Evolutionary conservation across 2,113 vertebrate species (phyloP).

Genomic region (Thymallus thymallus): DNA sequence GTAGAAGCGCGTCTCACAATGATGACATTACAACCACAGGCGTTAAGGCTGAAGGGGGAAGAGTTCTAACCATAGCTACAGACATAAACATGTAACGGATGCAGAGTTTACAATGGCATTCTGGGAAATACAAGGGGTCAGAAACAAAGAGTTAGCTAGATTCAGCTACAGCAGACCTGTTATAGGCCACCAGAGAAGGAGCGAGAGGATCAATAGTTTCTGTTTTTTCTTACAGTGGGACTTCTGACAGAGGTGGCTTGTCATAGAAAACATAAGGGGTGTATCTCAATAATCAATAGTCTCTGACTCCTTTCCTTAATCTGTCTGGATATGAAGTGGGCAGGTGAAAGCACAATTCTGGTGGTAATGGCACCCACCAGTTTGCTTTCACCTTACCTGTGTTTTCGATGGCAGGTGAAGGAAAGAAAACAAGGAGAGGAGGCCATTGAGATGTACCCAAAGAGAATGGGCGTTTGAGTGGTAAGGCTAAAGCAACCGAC

Average conservation of each 20-base stretch:
- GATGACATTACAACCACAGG: constrained; percentile 71
- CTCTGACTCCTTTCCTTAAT: too few relatives aligned
- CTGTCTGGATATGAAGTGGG: too few relatives aligned
- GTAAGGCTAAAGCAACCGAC: too few relatives aligned
- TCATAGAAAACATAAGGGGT: not conserved
- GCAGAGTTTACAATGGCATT: constrained; percentile 35
- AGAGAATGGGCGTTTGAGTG: too few relatives aligned
- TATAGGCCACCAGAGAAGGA: not conserved
- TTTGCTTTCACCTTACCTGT: not conserved
- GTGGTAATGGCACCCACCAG: too few relatives aligned
- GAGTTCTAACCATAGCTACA: constrained; percentile 44
- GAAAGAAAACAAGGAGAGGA: not conserved
- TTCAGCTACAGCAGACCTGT: constrained; percentile 14
- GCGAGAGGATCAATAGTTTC: not conserved
- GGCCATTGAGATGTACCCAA: too few relatives aligned
- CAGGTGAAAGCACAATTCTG: too few relatives aligned
- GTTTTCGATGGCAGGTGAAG: not conserved
- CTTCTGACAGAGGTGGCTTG: not conserved
- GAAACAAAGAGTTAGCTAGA: constrained; percentile 10
- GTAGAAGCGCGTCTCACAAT: constrained; percentile 54
- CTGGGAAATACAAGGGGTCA: constrained; percentile 23
- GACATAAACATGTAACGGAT: constrained; percentile 44
- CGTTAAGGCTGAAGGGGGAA: constrained; percentile 43
- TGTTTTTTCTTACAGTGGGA: not conserved
- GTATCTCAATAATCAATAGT: too few relatives aligned